Base-by-base conservation (phyloP, 2,113 vertebrate genomes). In the Cheirogaleus medius region DNA sequence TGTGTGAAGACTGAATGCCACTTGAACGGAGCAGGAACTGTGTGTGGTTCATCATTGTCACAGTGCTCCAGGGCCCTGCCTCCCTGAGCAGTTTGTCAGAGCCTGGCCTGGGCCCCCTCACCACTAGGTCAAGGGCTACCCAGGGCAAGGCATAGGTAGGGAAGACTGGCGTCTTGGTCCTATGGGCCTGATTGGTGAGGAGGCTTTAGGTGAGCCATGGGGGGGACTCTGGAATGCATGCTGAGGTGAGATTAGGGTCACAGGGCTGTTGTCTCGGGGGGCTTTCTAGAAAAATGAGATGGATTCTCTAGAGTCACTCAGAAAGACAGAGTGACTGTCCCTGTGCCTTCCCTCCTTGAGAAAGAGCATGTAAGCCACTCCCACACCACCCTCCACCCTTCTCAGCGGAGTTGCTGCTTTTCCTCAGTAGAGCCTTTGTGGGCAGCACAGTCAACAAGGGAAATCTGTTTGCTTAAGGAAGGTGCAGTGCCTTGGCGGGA, bases 31-130 rank as follows among this genome's bases (percentile, higher is more conserved):
- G n/a, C 1, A 1, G 52, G 58, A 34, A 4, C 10, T 29, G 8
- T 17, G 5, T 64, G 39, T 14, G 20, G 7, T 0, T 52, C 37
- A 1, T 69, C 5, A 8, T 4, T 1, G 1, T 69, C 56, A 4
- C 4, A 20, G 64, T 15, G 14, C 73, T 39, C 4, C 0, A 1
- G 52, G n/a, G 10, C 17, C 21, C 32, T 10, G 29, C 2, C 1
- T 21, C 52, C 34, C 25, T 42, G 49, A 25, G 42, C 5, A n/a
- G 10, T 23, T 73, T 27, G 5, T 56, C 58, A 15, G 56, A 69
- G 29, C 18, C 84, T 13, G 0, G 15, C 42, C 15, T 6, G n/a
- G 23, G n/a, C 49, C 25, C 37, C 32, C 8, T 68, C 52, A 18
- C 37, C 81, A 4, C 47, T 54, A 1, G 15, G 27, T 4, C 44